Evolutionary conservation across 1,140 invertebrate genomes (phyloP).

Genomic region (Pseudomyrmex flavicornis): DNA sequence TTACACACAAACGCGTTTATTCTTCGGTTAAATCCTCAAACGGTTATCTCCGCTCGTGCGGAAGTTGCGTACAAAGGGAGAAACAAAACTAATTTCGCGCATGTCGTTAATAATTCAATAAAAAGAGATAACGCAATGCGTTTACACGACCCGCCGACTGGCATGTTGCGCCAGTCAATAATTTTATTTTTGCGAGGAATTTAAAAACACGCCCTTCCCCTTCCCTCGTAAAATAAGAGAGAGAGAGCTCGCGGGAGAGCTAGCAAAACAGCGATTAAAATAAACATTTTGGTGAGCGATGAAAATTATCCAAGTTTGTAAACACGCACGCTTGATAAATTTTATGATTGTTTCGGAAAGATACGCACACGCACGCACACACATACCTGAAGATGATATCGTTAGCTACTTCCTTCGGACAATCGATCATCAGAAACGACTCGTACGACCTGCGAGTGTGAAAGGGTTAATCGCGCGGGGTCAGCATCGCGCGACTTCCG

Average conservation of each 20-base stretch:
- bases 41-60: slow-evolving; percentile 21
- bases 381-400: not conserved
- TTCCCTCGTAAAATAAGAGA: not conserved
- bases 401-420: not conserved
- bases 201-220: not conserved
- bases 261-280: slow-evolving; percentile 20
- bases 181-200: slow-evolving; percentile 6
- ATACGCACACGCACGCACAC: not conserved
- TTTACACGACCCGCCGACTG: not conserved
- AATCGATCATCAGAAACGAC: not conserved
- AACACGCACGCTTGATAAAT: not conserved
- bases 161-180: slow-evolving; percentile 11
- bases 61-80: slow-evolving; percentile 13
- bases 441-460: not conserved
- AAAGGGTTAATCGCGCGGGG: not conserved
- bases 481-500: not conserved
- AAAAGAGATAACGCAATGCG: slow-evolving; percentile 5
- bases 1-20: slow-evolving; percentile 28
- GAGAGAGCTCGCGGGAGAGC: not conserved
- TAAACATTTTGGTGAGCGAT: slow-evolving; percentile 9
- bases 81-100: slow-evolving; percentile 42
- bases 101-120: slow-evolving; percentile 46
- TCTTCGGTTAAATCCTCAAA: slow-evolving; percentile 50
- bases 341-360: not conserved
- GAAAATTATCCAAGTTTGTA: slow-evolving; percentile 18